These are phyloP conservation scores for Aleiodes alternator DNA, from an alignment of 2,888 invertebrate genomes.

Conservation along the genomic window DNA sequence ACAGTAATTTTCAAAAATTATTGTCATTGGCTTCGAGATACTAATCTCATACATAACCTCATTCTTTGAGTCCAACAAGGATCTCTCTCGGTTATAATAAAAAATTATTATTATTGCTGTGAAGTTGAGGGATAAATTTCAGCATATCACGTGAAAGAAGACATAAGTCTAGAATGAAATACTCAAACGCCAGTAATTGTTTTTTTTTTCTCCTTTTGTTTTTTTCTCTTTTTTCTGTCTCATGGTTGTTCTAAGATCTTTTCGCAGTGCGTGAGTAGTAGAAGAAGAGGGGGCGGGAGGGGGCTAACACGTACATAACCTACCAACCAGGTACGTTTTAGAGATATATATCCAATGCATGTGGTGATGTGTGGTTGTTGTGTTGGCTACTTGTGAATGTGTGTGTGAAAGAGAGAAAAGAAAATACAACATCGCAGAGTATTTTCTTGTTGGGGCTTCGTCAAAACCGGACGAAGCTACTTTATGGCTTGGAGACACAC, in stretches of 20 bases:
- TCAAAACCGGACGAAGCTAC: constrained; percentile 36
- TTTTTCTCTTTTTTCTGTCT: constrained; percentile 15
- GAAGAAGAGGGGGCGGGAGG: constrained; percentile 25
- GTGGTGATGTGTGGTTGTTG: no score
- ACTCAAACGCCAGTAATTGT: constrained; percentile 54
- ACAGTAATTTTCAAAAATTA: neutral
- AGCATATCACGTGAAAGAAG: constrained; percentile 28
- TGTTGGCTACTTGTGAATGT: no score
- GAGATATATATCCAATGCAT: constrained; percentile 8
- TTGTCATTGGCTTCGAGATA: neutral
- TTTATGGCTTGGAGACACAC: constrained; percentile 34
- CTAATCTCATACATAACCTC: constrained; percentile 7
- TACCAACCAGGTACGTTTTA: constrained; percentile 37
- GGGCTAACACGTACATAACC: constrained; percentile 18
- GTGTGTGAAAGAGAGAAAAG: constrained; percentile 14
- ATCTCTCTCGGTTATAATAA: neutral
- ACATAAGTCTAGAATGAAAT: constrained; percentile 45
- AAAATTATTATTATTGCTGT: constrained; percentile 18
- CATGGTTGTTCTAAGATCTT: no score
- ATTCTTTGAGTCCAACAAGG: constrained; percentile 11
- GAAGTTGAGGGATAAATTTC: constrained; percentile 23
- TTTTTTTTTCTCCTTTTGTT: constrained; percentile 49
- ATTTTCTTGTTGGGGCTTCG: constrained; percentile 34
- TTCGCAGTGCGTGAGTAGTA: neutral
- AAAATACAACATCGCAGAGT: constrained; percentile 8